Evolutionary conservation across 2,888 invertebrate genomes (phyloP), one percentile per base, ranked within the genome.

Genomic region (Rhabditoides inermis): DNA sequence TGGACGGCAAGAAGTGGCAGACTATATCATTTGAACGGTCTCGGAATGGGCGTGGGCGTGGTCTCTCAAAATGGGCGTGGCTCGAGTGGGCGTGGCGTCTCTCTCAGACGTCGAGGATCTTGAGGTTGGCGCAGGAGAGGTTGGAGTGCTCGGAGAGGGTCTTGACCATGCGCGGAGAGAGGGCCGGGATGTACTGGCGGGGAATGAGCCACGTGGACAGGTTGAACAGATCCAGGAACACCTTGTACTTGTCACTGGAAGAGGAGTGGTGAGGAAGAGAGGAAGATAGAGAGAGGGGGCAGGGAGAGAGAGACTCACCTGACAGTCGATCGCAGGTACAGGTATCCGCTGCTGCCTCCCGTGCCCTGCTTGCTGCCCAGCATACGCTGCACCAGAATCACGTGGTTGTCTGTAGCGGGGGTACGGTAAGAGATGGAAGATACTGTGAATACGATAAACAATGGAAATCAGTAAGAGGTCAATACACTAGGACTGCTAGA

Each of bases 301-400:
- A n/a, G n/a, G n/a, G n/a, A n/a, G n/a, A n/a, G n/a, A n/a, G n/a
- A n/a, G n/a, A n/a, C 48, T 36, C 32, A 91, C 92, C 91, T 90
- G 63, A 95, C 83, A 0, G 95, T 98, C 3, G 92, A 90, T 49
- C 94, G 84, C 5, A 98, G 83, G 78, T 98, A 98, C 76, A 94
- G 91, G 80, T 98, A 95, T 0, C 98, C 98, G 0, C 92, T 90
- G 5, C 94, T 94, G 3, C 98, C 95, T 18, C 95, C 98, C 0
- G 95, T 95, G 22, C 98, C 98, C 74, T 88, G 88, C 75, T 90
- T 90, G 0, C 90, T 89, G 0, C 98, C 98, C 68, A 98, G 88
- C 94, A 98, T 98, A 68, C 95, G 83, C 79, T 95, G 94, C 25
- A 98, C 98, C 87, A 98, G 88, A 72, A 92, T 85, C 40, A 95